Conservation (phyloP, 1,140 invertebrate species). For the Galleria mellonella region DNA sequence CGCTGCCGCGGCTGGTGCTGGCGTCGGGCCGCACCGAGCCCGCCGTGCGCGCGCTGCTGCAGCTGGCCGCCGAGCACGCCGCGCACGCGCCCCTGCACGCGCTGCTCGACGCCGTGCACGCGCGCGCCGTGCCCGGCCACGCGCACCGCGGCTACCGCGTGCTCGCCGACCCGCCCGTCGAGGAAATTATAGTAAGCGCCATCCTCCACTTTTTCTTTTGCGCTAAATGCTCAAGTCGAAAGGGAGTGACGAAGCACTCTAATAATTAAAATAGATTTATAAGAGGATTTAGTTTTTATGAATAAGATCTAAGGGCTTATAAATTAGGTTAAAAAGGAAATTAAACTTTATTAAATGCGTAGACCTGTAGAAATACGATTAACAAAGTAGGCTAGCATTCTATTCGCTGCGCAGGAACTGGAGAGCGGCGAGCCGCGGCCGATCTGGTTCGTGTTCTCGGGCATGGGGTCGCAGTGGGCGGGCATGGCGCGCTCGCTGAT, state of each 20-base stretch:
- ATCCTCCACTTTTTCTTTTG: too few species aligned
- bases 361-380: neutral
- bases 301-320: too few species aligned
- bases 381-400: neutral
- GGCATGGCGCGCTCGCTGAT: conserved; percentile 94
- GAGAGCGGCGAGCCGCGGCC: conserved; percentile 79
- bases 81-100: conserved; percentile 86
- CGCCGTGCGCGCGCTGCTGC: conserved; percentile 81
- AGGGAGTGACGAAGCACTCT: too few species aligned
- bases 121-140: conserved; percentile 81
- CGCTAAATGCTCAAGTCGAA: too few species aligned
- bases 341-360: neutral
- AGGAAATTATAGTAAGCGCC: conserved; percentile 63
- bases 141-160: conserved; percentile 85
- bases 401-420: conserved; percentile 21
- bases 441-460: conserved; percentile 95
- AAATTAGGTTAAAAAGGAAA: too few species aligned
- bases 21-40: conserved; percentile 91
- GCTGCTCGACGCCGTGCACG: conserved; percentile 84
- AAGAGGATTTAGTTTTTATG: too few species aligned
- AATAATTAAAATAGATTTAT: too few species aligned
- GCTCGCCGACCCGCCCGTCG: conserved; percentile 71
- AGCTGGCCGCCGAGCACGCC: conserved; percentile 75
- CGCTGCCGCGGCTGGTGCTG: conserved; percentile 82
- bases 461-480: conserved; percentile 97